Evolutionary conservation across 2,113 vertebrate genomes (phyloP), one percentile per base, ranked within the genome.

Genomic region (Chionodraco myersi): DNA sequence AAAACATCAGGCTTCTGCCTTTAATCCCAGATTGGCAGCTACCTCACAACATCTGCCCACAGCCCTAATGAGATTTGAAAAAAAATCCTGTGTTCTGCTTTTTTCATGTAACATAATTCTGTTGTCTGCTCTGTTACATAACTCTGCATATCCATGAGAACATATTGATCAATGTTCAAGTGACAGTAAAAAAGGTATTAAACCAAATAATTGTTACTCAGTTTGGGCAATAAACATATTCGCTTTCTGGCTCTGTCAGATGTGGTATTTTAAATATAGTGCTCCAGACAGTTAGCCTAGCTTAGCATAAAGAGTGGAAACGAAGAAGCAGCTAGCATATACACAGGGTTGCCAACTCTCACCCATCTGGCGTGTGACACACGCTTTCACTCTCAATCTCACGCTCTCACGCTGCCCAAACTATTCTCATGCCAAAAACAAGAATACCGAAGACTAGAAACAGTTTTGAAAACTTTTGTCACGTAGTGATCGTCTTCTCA

Each of bases 11-110:
- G 36, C 36, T 30, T 67, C 12, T 36, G 30, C 14, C 44, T 76
- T 56, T 8, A 18, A 52, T 53, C 48, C 47, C 67, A 61, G 23
- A 63, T 74, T 51, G 57, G 57, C 63, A 58, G 51, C 77, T 59
- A 47, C 12, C 47, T 57, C 57, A 69, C 21, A 57, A 72, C 78
- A 77, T 74, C 69, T 70, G 59, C 23, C 58, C 23, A 47, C 21
- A 34, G 65, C 1, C 10, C 36, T 65, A 66, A 60, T 12, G 41
- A 30, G 59, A 56, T 47, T 63, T 7, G 34, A 60, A 49, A 60
- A 60, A 10, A 18, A 71, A 59, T 41, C 47, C n/a, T 11, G 57
- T 21, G 12, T 69, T 54, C 44, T 41, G 51, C 75, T 60, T 10
- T 67, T 49, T 36, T 7, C 2, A 8, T 72, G 10, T 6, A 73